These are phyloP conservation scores for Heliconius cydno DNA, from an alignment of 2,888 invertebrate genomes.

Conservation along the genomic window DNA sequence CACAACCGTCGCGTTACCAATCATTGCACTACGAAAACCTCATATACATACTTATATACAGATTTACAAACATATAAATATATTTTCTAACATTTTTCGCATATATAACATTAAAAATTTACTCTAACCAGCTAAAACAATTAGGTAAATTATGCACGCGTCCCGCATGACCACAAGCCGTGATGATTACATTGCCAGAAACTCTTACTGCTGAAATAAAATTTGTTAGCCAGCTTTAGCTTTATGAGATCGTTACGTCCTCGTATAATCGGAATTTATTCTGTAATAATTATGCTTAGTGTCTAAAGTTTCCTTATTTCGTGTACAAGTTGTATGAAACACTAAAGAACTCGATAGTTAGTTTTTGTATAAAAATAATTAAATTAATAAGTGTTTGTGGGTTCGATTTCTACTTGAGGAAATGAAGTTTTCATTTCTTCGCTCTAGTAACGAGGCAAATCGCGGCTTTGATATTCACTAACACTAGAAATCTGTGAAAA, in stretches of 20 bases:
- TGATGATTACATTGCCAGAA: conserved; percentile 45
- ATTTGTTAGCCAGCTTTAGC: conserved; percentile 4
- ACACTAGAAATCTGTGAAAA: no score
- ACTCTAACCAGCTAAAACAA: conserved; percentile 33
- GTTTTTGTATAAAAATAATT: neutral
- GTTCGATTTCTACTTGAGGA: no score
- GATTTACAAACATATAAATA: neutral
- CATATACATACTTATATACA: neutral
- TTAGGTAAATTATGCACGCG: conserved; percentile 39
- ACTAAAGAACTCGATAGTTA: rapidly evolving
- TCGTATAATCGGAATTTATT: conserved; percentile 9
- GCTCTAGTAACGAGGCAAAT: no score
- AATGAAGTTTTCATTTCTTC: no score
- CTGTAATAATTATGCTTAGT: neutral
- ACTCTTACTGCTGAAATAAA: conserved; percentile 10
- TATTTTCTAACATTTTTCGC: conserved; percentile 10
- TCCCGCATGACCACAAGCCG: conserved; percentile 44
- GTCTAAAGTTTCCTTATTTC: neutral
- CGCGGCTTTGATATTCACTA: no score
- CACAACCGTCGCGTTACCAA: neutral
- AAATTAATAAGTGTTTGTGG: no score
- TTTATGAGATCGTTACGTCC: conserved; percentile 25
- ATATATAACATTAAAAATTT: conserved; percentile 19
- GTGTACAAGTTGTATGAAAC: neutral
- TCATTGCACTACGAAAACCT: neutral